Percentiles rank a stretch among this genome's conserved stretches.
Conservation (phyloP, 2,888 invertebrate genomes). For the Lordiphosa andalusiaca region DNA sequence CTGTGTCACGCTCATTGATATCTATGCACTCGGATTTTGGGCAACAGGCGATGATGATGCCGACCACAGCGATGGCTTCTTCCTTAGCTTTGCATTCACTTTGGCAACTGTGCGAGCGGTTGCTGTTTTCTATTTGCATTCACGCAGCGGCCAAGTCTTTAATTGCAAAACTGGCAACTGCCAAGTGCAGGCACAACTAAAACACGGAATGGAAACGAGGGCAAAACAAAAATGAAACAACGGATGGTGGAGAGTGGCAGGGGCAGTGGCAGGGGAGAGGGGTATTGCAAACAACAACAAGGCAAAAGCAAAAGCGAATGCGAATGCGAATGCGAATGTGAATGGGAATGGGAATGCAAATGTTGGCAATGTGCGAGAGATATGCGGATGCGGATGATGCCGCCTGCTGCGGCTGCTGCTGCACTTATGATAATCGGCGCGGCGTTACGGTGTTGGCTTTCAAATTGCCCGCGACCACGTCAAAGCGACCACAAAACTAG, state of each 20-base stretch:
- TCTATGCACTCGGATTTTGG: not conserved
- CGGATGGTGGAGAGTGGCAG: not conserved
- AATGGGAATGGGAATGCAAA: conserved; percentile 6
- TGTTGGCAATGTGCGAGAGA: conserved; percentile 2
- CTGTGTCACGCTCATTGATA: conserved; percentile 30
- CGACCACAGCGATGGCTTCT: not conserved
- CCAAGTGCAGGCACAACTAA: conserved; percentile 15
- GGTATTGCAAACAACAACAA: conserved; percentile 11
- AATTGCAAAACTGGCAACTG: conserved; percentile 28
- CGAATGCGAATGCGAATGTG: not conserved
- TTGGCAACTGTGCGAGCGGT: conserved; percentile 3
- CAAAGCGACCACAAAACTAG: conserved; percentile 64
- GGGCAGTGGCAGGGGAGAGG: no score
- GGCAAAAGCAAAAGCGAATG: conserved; percentile 4
- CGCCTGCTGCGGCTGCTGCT: conserved; percentile 7
- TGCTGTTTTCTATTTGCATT: not conserved
- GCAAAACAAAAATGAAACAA: conserved; percentile 10
- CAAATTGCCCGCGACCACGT: conserved; percentile 56
- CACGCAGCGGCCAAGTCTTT: conserved; percentile 22
- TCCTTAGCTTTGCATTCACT: conserved; percentile 23
- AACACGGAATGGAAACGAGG: not conserved
- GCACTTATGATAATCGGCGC: conserved; percentile 45
- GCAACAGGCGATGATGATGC: conserved; percentile 6
- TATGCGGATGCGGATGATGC: conserved; percentile 2
- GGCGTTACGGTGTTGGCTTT: conserved; percentile 45